These are phyloP conservation scores for Labrus mixtus DNA, from an alignment of 2,113 vertebrate genomes.

Conservation along the genomic window DNA sequence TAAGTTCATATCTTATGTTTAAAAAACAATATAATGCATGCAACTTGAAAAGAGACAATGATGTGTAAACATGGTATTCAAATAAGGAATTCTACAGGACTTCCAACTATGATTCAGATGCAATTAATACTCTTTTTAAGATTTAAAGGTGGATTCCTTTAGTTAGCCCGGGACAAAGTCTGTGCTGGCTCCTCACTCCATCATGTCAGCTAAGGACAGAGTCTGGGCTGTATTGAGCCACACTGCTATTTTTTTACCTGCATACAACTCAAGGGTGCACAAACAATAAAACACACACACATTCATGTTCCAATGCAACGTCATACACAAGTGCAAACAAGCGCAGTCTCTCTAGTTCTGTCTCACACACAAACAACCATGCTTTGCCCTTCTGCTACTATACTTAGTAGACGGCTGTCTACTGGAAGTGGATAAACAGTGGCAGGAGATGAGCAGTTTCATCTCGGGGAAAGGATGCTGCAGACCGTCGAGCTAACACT, in stretches of 20 bases:
- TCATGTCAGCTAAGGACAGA: conserved; percentile 36
- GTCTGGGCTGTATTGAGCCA: conserved; percentile 53
- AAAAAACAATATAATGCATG: too few relatives aligned
- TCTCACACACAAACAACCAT: background rate
- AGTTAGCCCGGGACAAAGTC: conserved; percentile 30
- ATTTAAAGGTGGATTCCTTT: background rate
- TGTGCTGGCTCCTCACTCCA: conserved; percentile 41
- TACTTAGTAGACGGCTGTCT: conserved; percentile 64
- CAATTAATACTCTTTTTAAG: too few relatives aligned
- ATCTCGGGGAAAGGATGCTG: too few relatives aligned
- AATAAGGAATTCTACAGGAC: too few relatives aligned
- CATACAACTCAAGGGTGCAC: conserved; percentile 37
- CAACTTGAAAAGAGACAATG: too few relatives aligned
- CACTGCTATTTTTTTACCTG: background rate
- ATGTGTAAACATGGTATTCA: too few relatives aligned
- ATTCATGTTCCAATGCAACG: background rate
- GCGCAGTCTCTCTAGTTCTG: background rate
- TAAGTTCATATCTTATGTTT: too few relatives aligned
- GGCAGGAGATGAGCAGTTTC: conserved; percentile 57
- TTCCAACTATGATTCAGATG: too few relatives aligned
- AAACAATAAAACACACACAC: background rate
- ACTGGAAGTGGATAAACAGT: conserved; percentile 73
- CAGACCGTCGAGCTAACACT: too few relatives aligned
- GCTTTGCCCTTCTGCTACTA: conserved; percentile 36
- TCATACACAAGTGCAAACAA: background rate